Conservation (phyloP, 2,113 vertebrate genomes). For the Ammodytes marinus region DNA sequence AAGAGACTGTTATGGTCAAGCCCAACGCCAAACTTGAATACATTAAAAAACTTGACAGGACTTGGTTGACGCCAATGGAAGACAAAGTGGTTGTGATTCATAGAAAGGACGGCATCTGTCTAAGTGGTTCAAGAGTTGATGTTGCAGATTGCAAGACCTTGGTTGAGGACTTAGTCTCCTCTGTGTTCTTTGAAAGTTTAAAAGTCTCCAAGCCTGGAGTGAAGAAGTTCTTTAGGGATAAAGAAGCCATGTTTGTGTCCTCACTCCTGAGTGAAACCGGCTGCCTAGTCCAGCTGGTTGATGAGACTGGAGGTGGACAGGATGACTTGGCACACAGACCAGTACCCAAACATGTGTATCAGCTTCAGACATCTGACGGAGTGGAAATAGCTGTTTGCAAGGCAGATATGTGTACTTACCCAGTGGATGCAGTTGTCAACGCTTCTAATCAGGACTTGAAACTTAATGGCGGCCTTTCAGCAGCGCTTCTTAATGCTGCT, state of each 20-base stretch:
- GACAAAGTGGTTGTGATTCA: conserved; percentile 76
- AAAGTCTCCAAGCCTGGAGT: conserved; percentile 82
- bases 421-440: conserved; percentile 86
- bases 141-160: conserved; percentile 59
- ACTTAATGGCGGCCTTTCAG: conserved; percentile 78
- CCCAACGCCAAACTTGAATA: conserved; percentile 74
- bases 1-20: conserved; percentile 72
- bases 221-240: conserved; percentile 82
- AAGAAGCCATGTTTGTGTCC: conserved; percentile 57
- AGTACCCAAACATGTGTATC: conserved; percentile 22
- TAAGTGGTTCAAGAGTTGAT: conserved; percentile 82
- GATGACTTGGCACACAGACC: not conserved
- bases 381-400: conserved; percentile 82
- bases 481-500: conserved; percentile 80
- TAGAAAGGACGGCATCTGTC: conserved; percentile 69
- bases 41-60: conserved; percentile 67
- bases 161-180: conserved; percentile 66
- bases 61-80: conserved; percentile 58
- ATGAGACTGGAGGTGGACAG: conserved; percentile 39
- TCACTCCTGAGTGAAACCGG: conserved; percentile 58
- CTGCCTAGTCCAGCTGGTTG: conserved; percentile 85
- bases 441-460: conserved; percentile 78
- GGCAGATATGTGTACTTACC: conserved; percentile 82
- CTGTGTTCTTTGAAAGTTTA: conserved; percentile 70
- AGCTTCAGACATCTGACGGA: conserved; percentile 70